phyloP scores from a whole-genome alignment of 2,888 invertebrate species.

The Epistrophe grossulariae region DNA sequence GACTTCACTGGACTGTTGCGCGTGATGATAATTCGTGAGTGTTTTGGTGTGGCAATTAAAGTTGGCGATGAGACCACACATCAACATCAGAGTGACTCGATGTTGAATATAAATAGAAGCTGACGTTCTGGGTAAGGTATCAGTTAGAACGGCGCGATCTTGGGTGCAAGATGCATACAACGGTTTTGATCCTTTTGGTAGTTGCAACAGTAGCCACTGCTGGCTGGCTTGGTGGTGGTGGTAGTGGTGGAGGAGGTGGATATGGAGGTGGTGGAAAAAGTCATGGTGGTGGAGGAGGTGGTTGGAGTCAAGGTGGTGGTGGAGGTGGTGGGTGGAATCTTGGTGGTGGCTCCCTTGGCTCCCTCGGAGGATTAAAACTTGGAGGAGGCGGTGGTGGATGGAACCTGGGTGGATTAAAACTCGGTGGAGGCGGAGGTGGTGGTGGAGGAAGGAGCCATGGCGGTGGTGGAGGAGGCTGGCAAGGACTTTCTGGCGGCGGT shows the following conservation, averaged over 20 bases:
- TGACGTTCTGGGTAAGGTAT: slow-evolving; percentile 46
- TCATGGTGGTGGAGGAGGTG: slow-evolving; percentile 62
- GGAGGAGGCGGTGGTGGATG: slow-evolving; percentile 43
- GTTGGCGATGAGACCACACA: slow-evolving; percentile 49
- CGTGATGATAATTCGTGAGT: slow-evolving; percentile 44
- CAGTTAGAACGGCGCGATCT: slow-evolving; percentile 63
- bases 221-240: slow-evolving; percentile 68
- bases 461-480: slow-evolving; percentile 73
- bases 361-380: slow-evolving; percentile 38
- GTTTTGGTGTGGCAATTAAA: slow-evolving; percentile 63
- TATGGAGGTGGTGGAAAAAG: slow-evolving; percentile 69
- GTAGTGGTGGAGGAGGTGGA: slow-evolving; percentile 70
- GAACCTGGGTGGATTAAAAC: slow-evolving; percentile 45
- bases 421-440: slow-evolving; percentile 74
- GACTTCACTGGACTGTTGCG: slow-evolving; percentile 33
- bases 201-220: slow-evolving; percentile 52
- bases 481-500: slow-evolving; percentile 68
- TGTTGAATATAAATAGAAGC: slow-evolving; percentile 70
- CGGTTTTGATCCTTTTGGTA: slow-evolving; percentile 68
- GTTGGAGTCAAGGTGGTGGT: slow-evolving; percentile 57
- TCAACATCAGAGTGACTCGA: background rate
- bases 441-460: slow-evolving; percentile 48
- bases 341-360: slow-evolving; percentile 30
- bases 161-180: slow-evolving; percentile 68
- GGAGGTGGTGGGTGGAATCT: slow-evolving; percentile 61